These are phyloP conservation scores for Magallana gigas DNA, from an alignment of 1,140 invertebrate genomes.

Conservation along the genomic window DNA sequence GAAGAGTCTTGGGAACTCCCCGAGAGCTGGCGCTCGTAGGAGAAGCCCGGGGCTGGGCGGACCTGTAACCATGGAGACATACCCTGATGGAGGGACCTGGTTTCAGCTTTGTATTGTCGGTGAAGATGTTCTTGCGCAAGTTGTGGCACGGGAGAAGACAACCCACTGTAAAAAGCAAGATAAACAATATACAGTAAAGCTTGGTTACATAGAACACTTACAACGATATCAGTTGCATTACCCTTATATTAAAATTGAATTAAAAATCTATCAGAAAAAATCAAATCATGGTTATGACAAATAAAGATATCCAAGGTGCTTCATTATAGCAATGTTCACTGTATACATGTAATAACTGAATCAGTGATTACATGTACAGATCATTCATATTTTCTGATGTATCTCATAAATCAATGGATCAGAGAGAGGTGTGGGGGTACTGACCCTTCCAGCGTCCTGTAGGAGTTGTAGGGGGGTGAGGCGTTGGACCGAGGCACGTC, in stretches of 20 bases:
- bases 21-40: not conserved
- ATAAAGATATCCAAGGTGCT: too few relatives aligned
- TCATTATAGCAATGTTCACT: too few relatives aligned
- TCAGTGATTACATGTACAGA: not conserved
- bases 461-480: not conserved
- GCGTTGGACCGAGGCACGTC: not conserved
- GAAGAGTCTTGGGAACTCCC: not conserved
- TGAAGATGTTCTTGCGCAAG: constrained; percentile 9
- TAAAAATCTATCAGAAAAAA: too few relatives aligned
- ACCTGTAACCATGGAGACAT: constrained; percentile 44
- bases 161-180: not conserved
- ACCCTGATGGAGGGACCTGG: constrained; percentile 15
- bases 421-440: not conserved
- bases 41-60: not conserved
- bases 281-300: too few relatives aligned
- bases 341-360: too few relatives aligned
- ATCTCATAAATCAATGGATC: not conserved
- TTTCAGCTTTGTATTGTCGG: not conserved
- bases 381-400: not conserved
- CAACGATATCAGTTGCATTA: too few relatives aligned
- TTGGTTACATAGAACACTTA: too few relatives aligned
- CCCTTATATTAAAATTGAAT: not conserved
- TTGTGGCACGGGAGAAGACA: not conserved
- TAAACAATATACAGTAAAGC: not conserved
- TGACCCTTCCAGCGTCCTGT: not conserved